Conservation (phyloP, 2,113 vertebrate species). For the Nesoenas mayeri region DNA sequence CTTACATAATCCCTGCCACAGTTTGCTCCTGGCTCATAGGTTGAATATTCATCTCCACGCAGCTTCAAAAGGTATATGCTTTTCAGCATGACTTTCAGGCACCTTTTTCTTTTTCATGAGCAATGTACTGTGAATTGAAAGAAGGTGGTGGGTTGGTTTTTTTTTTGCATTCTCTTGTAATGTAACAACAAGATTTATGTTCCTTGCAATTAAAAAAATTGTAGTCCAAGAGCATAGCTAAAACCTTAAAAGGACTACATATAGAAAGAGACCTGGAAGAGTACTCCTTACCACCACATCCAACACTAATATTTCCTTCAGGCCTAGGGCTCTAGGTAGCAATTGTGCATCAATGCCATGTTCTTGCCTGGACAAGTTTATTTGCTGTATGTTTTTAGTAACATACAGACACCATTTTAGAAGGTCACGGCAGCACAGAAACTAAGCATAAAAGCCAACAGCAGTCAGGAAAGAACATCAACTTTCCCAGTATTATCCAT, state of each 20-base stretch:
- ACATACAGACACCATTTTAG: background rate
- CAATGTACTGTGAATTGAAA: background rate
- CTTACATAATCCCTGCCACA: background rate
- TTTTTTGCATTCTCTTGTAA: conserved; percentile 1
- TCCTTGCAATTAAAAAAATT: conserved; percentile 39
- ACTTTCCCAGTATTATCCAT: background rate
- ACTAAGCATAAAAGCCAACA: background rate
- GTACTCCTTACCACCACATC: conserved; percentile 4
- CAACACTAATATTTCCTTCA: conserved; percentile 33
- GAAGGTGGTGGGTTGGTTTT: background rate
- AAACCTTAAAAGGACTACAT: conserved; percentile 28
- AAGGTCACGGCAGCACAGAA: background rate
- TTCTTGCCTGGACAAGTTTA: conserved; percentile 2
- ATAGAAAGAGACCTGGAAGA: background rate
- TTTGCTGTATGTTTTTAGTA: background rate
- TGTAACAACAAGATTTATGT: conserved; percentile 10
- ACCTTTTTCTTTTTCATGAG: background rate
- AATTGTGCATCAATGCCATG: background rate
- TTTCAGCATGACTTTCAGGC: background rate
- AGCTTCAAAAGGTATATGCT: background rate
- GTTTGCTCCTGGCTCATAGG: conserved; percentile 1
- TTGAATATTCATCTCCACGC: conserved; percentile 20
- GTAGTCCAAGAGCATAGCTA: background rate
- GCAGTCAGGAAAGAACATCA: background rate
- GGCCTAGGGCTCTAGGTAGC: background rate